These are phyloP conservation scores for Carettochelys insculpta DNA, from an alignment of 2,113 vertebrate genomes.

Conservation along the genomic window DNA sequence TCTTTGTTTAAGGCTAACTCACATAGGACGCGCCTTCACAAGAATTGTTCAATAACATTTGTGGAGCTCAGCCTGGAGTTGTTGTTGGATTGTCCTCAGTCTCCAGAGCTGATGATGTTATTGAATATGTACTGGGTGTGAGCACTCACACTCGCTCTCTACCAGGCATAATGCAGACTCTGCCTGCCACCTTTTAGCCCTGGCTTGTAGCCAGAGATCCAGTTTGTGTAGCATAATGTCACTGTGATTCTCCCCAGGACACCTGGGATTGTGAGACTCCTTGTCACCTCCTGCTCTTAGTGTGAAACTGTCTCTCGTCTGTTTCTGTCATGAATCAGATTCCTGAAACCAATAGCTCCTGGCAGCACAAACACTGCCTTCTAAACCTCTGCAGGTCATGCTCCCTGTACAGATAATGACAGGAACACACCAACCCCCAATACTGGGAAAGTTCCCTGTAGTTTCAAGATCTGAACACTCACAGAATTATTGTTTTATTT, in stretches of 20 bases:
- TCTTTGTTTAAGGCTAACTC: slow-evolving; percentile 71
- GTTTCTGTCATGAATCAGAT: not conserved
- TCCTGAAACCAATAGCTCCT: not conserved
- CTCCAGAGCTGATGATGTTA: slow-evolving; percentile 58
- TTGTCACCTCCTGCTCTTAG: not conserved
- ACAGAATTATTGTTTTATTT: not conserved
- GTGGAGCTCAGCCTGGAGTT: slow-evolving; percentile 61
- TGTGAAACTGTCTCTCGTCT: not conserved
- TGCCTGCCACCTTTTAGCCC: slow-evolving; percentile 37
- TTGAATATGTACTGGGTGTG: slow-evolving; percentile 18
- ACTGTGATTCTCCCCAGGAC: not conserved
- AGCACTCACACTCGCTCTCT: slow-evolving; percentile 20
- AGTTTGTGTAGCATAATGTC: slow-evolving; percentile 1
- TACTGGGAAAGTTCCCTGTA: not conserved
- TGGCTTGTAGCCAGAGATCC: slow-evolving; percentile 13
- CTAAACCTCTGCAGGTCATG: not conserved
- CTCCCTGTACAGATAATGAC: not conserved
- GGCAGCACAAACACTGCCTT: not conserved
- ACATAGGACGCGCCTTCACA: slow-evolving; percentile 71
- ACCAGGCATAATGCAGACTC: slow-evolving; percentile 63
- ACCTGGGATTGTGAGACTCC: not conserved
- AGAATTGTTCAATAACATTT: slow-evolving; percentile 74
- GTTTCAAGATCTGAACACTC: not conserved
- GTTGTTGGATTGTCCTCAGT: slow-evolving; percentile 71
- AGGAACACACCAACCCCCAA: not conserved